Percentiles rank a stretch among this genome's conserved stretches.
phyloP scores from a whole-genome alignment of 2,113 vertebrate genomes.

The Macaca nemestrina region DNA sequence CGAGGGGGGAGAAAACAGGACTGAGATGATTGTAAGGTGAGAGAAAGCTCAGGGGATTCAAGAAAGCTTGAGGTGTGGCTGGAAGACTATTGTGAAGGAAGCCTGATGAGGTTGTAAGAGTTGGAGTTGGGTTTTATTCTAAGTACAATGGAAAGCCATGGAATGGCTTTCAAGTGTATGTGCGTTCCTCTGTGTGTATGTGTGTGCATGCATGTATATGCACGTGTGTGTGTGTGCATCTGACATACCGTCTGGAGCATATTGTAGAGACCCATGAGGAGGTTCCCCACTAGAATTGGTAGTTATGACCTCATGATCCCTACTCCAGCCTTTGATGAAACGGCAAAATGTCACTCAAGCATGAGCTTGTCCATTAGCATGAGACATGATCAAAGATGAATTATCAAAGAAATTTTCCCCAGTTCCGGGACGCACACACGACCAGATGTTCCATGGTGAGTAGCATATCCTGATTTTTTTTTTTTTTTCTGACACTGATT shows the following conservation, averaged over 20 bases:
- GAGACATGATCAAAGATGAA: background rate
- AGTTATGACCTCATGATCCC: background rate
- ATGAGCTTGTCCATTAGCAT: background rate
- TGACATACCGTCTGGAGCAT: background rate
- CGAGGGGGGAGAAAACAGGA: background rate
- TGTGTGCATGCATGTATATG: accelerated
- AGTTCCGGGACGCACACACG: background rate
- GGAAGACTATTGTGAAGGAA: background rate
- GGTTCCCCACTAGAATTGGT: background rate
- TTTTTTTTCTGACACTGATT: too few relatives aligned
- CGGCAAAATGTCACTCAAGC: background rate
- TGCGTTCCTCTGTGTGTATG: too few relatives aligned
- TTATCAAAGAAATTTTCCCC: background rate
- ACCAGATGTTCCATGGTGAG: background rate
- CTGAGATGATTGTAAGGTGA: background rate
- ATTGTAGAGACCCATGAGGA: background rate
- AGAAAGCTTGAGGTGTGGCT: background rate
- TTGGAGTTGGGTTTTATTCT: background rate
- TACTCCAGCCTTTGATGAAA: background rate
- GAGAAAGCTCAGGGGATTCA: background rate
- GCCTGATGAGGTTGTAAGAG: background rate
- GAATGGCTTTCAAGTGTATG: background rate
- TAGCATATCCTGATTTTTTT: background rate
- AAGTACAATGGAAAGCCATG: background rate
- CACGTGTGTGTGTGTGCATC: too few relatives aligned